These are phyloP conservation scores for Bothrops jararaca DNA, from an alignment of 2,113 vertebrate genomes.

Conservation along the genomic window DNA sequence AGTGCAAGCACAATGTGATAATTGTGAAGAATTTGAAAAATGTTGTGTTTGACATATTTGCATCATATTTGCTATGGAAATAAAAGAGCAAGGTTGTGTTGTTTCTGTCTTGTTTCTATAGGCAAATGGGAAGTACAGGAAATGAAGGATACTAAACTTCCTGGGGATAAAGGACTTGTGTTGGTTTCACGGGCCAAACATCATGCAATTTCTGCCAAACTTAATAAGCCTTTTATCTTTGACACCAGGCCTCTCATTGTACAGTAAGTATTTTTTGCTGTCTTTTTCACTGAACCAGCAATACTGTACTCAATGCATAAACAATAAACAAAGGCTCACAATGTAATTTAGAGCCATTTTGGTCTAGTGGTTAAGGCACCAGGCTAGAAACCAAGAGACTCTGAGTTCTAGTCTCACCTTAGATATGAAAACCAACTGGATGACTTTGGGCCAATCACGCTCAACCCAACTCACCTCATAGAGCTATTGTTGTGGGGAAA, in stretches of 20 bases:
- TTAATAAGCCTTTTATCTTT: constrained; percentile 89
- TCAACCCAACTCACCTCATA: neutral
- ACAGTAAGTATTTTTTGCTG: constrained; percentile 82
- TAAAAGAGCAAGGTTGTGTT: neutral
- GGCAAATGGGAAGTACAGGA: constrained; percentile 96
- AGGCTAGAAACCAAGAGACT: neutral
- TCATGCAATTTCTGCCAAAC: constrained; percentile 88
- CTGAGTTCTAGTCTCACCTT: neutral
- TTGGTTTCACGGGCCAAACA: constrained; percentile 92
- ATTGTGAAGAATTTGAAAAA: neutral
- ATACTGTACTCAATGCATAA: neutral
- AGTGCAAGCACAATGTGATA: neutral
- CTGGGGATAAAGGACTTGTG: constrained; percentile 92
- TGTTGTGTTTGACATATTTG: neutral
- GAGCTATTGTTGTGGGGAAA: neutral
- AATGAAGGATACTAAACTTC: constrained; percentile 90
- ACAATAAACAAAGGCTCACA: neutral
- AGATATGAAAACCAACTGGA: neutral
- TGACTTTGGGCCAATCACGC: neutral
- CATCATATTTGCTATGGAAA: neutral
- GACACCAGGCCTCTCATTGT: constrained; percentile 88
- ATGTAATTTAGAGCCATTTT: neutral
- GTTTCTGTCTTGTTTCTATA: constrained; percentile 51
- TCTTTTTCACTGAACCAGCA: neutral
- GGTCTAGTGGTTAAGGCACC: neutral